Conservation (phyloP, 1,140 invertebrate species). For the Anastrepha obliqua region DNA sequence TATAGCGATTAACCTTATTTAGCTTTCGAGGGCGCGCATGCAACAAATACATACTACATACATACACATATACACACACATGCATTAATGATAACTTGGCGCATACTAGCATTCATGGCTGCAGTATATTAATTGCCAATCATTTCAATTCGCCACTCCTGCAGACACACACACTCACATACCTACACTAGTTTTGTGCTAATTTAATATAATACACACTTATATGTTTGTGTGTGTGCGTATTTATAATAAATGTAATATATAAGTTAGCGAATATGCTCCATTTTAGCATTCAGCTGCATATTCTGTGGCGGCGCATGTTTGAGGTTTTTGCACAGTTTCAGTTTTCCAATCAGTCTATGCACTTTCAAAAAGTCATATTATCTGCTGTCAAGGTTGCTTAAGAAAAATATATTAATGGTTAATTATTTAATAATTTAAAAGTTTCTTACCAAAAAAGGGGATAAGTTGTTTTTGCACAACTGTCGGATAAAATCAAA, state of each 20-base stretch:
- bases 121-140: constrained; percentile 27
- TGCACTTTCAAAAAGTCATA: constrained; percentile 43
- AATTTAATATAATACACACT: too few species aligned
- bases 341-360: background rate
- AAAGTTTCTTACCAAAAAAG: background rate
- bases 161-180: background rate
- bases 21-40: background rate
- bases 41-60: background rate
- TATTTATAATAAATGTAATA: too few species aligned
- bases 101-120: background rate
- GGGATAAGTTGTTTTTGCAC: background rate
- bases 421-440: background rate
- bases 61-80: background rate
- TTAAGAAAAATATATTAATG: background rate
- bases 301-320: background rate
- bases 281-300: background rate
- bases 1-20: constrained; percentile 30
- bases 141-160: constrained; percentile 15
- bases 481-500: background rate
- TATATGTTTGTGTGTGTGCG: too few species aligned
- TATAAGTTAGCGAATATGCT: background rate
- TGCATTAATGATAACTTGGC: background rate
- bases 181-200: background rate
- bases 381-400: constrained; percentile 19
- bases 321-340: background rate